phyloP scores from a whole-genome alignment of 2,888 invertebrate species.

The Blomia tropicalis region DNA sequence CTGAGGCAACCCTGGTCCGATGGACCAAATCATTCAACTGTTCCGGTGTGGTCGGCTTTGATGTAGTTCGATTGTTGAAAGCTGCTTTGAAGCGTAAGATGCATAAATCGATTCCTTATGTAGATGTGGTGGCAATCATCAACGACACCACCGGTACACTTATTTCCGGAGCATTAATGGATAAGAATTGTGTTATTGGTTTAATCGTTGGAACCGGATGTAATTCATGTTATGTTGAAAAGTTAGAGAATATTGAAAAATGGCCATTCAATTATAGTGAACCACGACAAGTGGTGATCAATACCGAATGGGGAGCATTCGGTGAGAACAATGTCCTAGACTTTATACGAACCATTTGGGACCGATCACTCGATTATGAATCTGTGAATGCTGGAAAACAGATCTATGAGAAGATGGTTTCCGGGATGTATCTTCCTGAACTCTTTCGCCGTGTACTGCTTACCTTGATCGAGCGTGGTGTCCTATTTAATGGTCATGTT shows the following conservation, averaged over 20 bases:
- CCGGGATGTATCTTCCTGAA: slow-evolving; percentile 98
- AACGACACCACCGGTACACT: slow-evolving; percentile 94
- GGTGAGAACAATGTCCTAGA: slow-evolving; percentile 76
- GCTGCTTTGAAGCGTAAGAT: slow-evolving; percentile 36
- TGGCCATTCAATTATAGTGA: slow-evolving; percentile 50
- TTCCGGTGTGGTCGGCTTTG: slow-evolving; percentile 40
- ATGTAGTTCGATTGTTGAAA: slow-evolving; percentile 39
- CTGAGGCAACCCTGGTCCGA: slow-evolving; percentile 36
- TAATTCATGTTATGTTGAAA: slow-evolving; percentile 87
- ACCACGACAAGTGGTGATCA: slow-evolving; percentile 55
- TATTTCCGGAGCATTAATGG: slow-evolving; percentile 96
- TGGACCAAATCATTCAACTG: slow-evolving; percentile 44
- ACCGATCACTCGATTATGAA: slow-evolving; percentile 60
- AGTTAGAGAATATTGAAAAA: slow-evolving; percentile 59
- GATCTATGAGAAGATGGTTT: slow-evolving; percentile 85
- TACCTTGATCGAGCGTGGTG: slow-evolving; percentile 44
- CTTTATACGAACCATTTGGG: slow-evolving; percentile 55
- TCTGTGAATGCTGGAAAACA: slow-evolving; percentile 61
- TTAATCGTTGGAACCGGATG: slow-evolving; percentile 78
- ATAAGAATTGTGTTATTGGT: slow-evolving; percentile 77
- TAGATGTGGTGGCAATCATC: slow-evolving; percentile 79
- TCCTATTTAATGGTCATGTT: slow-evolving; percentile 43
- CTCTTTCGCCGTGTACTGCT: slow-evolving; percentile 61
- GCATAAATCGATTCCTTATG: slow-evolving; percentile 54
- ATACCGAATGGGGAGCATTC: slow-evolving; percentile 95